Evolutionary conservation across 2,888 invertebrate species (phyloP).

Genomic region (Rhyacophila evoluta): DNA sequence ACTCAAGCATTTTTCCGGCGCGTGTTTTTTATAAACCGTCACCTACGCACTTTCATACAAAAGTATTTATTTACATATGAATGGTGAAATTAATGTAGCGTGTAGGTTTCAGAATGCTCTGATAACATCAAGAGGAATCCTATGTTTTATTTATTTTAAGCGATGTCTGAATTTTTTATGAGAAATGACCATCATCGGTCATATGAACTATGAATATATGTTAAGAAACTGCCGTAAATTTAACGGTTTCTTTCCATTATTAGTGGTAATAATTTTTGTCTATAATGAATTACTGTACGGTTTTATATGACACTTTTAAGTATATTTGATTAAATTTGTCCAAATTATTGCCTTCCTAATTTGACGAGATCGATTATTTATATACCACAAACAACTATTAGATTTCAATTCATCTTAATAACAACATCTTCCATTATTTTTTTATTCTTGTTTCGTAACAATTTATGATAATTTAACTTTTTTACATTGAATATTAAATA

Average conservation of each 20-base stretch:
- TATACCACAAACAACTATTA: not conserved
- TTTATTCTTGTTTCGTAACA: not conserved
- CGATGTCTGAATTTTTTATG: constrained; percentile 11
- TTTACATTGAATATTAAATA: too few species aligned
- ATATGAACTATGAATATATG: constrained; percentile 7
- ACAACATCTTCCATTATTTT: not conserved
- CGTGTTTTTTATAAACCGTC: constrained; percentile 11
- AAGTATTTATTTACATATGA: constrained; percentile 46
- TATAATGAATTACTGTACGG: not conserved
- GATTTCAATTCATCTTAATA: not conserved
- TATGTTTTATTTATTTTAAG: constrained; percentile 5
- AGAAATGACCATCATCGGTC: constrained; percentile 23
- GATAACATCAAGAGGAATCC: constrained; percentile 18
- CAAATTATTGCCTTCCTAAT: not conserved
- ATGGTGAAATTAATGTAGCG: constrained; percentile 38
- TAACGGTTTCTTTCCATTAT: not conserved
- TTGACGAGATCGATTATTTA: not conserved
- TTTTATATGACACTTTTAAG: not conserved
- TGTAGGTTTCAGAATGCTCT: constrained; percentile 37
- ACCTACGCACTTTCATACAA: constrained; percentile 28
- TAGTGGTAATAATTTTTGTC: not conserved
- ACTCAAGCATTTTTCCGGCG: constrained; percentile 19
- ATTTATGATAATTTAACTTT: not conserved
- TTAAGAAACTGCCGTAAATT: not conserved
- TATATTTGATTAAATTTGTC: not conserved